These are phyloP conservation scores for Cyprinodon variegatus DNA, from an alignment of 2,113 vertebrate genomes.

Conservation along the genomic window DNA sequence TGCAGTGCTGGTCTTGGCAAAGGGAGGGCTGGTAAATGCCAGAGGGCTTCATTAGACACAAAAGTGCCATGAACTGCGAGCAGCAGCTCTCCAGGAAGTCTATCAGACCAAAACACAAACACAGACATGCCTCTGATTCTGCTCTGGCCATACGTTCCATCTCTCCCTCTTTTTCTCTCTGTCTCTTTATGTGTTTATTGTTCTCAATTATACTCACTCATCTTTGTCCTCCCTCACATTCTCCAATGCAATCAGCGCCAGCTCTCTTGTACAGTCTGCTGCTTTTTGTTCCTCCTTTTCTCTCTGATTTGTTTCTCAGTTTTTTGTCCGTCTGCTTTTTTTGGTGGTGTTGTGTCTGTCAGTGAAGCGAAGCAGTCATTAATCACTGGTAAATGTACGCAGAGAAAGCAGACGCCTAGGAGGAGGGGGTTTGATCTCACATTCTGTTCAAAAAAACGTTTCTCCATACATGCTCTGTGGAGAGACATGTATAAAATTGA, in stretches of 20 bases:
- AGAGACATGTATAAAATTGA: constrained; percentile 63
- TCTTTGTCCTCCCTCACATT: constrained; percentile 32
- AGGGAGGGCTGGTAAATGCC: constrained; percentile 63
- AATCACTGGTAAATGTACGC: constrained; percentile 74
- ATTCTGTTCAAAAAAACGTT: constrained; percentile 63
- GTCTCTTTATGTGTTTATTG: constrained; percentile 28
- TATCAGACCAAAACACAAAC: constrained; percentile 75
- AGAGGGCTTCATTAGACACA: constrained; percentile 74
- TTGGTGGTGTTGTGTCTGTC: constrained; percentile 66
- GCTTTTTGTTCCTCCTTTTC: constrained; percentile 27
- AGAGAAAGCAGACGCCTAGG: constrained; percentile 59
- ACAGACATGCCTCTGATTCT: constrained; percentile 67
- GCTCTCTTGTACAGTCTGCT: constrained; percentile 31
- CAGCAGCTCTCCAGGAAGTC: constrained; percentile 67
- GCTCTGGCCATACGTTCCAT: constrained; percentile 18
- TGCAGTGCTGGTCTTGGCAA: constrained; percentile 61
- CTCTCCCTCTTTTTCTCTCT: constrained; percentile 7
- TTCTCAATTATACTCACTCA: constrained; percentile 26
- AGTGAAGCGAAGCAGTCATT: constrained; percentile 70
- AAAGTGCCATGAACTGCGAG: constrained; percentile 63
- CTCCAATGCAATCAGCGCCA: constrained; percentile 37
- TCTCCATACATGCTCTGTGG: constrained; percentile 49
- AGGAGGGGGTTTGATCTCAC: constrained; percentile 38
- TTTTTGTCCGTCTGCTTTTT: constrained; percentile 47
- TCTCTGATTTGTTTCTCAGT: constrained; percentile 12